Evolutionary conservation across 2,113 vertebrate species (phyloP).

Genomic region (Chascanopsetta lugubris): DNA sequence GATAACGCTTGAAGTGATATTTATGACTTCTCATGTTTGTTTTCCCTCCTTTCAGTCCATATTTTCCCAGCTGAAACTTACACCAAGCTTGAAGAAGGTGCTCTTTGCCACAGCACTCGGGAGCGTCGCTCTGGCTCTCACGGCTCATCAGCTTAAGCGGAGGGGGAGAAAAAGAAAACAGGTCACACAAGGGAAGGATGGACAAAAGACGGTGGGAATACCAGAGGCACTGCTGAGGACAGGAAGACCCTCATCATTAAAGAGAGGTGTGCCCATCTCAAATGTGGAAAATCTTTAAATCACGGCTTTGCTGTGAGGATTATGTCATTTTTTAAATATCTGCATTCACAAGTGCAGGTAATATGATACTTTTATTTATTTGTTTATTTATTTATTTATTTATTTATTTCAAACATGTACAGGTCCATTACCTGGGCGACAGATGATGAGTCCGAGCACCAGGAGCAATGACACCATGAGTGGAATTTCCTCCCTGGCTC

Average conservation of each 20-base stretch:
- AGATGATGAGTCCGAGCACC: conserved; percentile 91
- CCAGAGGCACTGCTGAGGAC: conserved; percentile 85
- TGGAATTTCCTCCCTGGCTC: conserved; percentile 92
- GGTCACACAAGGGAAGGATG: conserved; percentile 73
- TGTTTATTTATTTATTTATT: too few relatives aligned
- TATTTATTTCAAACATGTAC: too few relatives aligned
- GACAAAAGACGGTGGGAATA: conserved; percentile 81
- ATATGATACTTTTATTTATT: neutral
- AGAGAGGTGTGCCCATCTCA: conserved; percentile 82
- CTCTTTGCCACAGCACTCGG: conserved; percentile 96
- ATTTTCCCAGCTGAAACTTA: conserved; percentile 92
- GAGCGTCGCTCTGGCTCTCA: conserved; percentile 92
- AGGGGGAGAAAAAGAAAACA: conserved; percentile 91
- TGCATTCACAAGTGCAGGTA: neutral
- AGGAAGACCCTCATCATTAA: conserved; percentile 85
- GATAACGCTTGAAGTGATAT: neutral
- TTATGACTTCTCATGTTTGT: neutral
- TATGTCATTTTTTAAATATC: neutral
- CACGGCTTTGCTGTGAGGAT: neutral
- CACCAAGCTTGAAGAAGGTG: conserved; percentile 93
- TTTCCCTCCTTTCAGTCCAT: conserved; percentile 81
- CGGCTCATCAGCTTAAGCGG: conserved; percentile 94
- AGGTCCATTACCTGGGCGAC: conserved; percentile 81
- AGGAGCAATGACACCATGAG: conserved; percentile 97
- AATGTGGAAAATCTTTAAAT: neutral